These are phyloP conservation scores for Laodelphax striatellus DNA, from an alignment of 1,140 invertebrate genomes.

Conservation along the genomic window DNA sequence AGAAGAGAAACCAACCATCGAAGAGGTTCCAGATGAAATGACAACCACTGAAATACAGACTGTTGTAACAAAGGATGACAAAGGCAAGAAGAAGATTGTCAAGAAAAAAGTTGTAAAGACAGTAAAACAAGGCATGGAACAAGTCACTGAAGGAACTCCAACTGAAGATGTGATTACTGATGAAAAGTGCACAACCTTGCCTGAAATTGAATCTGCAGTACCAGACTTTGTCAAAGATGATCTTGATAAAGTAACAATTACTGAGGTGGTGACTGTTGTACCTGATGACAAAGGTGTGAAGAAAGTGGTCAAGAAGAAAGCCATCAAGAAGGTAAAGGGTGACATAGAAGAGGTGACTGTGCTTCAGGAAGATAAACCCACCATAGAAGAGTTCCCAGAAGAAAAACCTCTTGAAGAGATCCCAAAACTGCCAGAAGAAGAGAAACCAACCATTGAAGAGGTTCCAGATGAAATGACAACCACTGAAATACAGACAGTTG, in stretches of 20 bases:
- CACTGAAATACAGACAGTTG: slow-evolving; percentile 19
- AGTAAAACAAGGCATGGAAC: slow-evolving; percentile 5
- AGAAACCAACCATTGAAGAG: neutral
- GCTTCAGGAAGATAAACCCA: too few species aligned
- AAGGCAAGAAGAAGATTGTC: slow-evolving; percentile 30
- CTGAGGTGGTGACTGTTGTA: slow-evolving; percentile 27
- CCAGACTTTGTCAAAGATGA: slow-evolving; percentile 18
- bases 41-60: slow-evolving; percentile 20
- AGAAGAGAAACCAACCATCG: slow-evolving; percentile 13
- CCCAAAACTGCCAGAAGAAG: neutral
- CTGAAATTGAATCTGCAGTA: slow-evolving; percentile 12
- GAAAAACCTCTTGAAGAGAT: slow-evolving; percentile 1
- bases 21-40: slow-evolving; percentile 9
- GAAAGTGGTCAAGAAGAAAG: slow-evolving; percentile 23
- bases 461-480: neutral
- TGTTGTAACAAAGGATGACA: slow-evolving; percentile 1
- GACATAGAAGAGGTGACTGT: neutral
- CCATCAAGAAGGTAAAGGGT: slow-evolving; percentile 12
- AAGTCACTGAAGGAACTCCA: slow-evolving; percentile 9
- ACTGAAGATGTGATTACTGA: slow-evolving; percentile 13
- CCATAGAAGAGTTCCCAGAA: neutral
- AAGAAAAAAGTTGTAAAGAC: slow-evolving; percentile 28
- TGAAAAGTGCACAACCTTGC: slow-evolving; percentile 8
- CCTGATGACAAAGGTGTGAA: slow-evolving; percentile 13
- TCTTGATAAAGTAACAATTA: slow-evolving; percentile 29